Conservation (phyloP, 2,113 vertebrate species). For the Forbesichthys agassizii region DNA sequence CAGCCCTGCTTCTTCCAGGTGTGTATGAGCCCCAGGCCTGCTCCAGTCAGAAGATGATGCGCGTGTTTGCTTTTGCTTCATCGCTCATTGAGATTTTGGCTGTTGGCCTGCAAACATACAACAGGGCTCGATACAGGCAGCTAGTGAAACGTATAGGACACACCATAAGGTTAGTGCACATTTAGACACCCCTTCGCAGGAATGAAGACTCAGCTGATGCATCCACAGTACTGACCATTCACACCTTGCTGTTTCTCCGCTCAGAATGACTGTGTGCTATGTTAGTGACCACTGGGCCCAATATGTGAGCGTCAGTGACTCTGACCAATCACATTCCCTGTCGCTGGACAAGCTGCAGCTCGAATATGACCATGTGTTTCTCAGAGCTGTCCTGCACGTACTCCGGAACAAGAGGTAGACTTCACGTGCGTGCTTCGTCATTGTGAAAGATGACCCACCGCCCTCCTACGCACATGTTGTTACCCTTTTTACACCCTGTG, state of each 20-base stretch:
- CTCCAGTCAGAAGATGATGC: slow-evolving; percentile 96
- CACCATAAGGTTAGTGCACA: slow-evolving; percentile 84
- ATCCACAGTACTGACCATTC: neutral
- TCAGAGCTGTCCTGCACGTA: slow-evolving; percentile 90
- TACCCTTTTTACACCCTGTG: neutral
- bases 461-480: neutral
- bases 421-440: neutral
- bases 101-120: slow-evolving; percentile 90
- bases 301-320: slow-evolving; percentile 75
- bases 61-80: slow-evolving; percentile 92
- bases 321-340: slow-evolving; percentile 74
- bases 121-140: slow-evolving; percentile 91
- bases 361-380: slow-evolving; percentile 94
- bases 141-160: slow-evolving; percentile 95
- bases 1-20: slow-evolving; percentile 64
- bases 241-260: neutral
- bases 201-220: neutral
- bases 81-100: slow-evolving; percentile 90
- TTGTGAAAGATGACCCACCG: neutral
- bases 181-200: neutral
- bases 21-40: slow-evolving; percentile 87
- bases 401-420: slow-evolving; percentile 93
- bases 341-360: slow-evolving; percentile 89
- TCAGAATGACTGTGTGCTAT: slow-evolving; percentile 91
- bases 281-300: slow-evolving; percentile 97